Base-by-base conservation (phyloP, 2,888 invertebrate genomes). In the Celastrina argiolus region DNA sequence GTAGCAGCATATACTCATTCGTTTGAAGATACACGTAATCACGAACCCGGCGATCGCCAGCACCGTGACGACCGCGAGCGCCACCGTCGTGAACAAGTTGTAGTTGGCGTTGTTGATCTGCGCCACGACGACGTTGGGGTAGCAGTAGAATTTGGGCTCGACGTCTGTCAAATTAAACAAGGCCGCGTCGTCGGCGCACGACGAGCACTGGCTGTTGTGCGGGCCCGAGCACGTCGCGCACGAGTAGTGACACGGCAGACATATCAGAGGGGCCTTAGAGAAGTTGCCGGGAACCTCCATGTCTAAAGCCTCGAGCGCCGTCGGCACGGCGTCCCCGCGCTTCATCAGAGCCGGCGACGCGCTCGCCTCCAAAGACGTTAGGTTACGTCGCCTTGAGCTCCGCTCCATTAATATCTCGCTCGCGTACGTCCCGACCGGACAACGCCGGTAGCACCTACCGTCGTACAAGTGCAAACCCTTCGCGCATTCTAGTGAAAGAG, bases 171-270 rank as follows among this genome's bases (percentile, higher is more conserved):
- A 69, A 70, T 87, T 88, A 72, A 85, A 86, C 63, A 94, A 82
- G 70, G 85, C 82, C 6, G 95, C 93, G 78, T 96, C 96, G 6
- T 92, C 91, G 76, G 93, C 93, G 81, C 96, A 96, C 5, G 92
- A 85, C 56, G 89, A 82, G 81, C 96, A 96, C 75, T 96, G 93
- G 76, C 93, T 93, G 81, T 94, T 94, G 73, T 92, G 92, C 7
- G 95, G 94, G 10, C 96, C 96, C 7, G 85, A 82, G 77, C 96
- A 96, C 10, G 91, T 90, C 67, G 92, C 91, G 80, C 96, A 96
- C n/a, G 94, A 92, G 80, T 96, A 96, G 84, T 96, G 96, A 79
- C 96, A 96, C 36, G 89, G 84, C 2, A 93, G 83, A 77, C 96
- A 96, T 65, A 89, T 84, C 36, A 82, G 81, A 7, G 87, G 88